Evolutionary conservation across 2,797 vertebrate genomes (phyloP), one percentile per base, ranked within the genome.

Genomic region (Acrossocheilus wenchowensis): DNA sequence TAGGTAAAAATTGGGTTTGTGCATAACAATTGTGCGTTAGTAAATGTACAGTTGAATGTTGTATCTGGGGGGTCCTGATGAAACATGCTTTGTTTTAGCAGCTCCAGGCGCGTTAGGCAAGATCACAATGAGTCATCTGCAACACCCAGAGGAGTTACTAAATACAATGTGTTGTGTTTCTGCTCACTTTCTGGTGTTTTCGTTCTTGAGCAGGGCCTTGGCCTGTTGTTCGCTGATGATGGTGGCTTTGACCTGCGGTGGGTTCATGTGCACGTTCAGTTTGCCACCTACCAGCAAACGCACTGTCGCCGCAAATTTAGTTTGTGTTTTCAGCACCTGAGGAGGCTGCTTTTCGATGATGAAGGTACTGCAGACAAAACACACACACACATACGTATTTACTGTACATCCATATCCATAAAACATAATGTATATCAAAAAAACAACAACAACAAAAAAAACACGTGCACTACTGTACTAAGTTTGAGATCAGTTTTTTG

Each of bases 281-380:
- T 99, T 98, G 73, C 98, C 98, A 0, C 98, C 98, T 83, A 99
- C 98, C 92, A 99, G 94, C 34, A 99, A 96, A 81, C 98, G 96
- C 87, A 99, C 97, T 0, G 97, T 98, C 83, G 98, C 97, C 2
- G 98, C 97, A 41, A 98, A 99, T 94, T 97, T 98, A 45, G 97
- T 98, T 95, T 99, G 98, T 0, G 98, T 99, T 94, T 98, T 96
- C 79, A 96, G 88, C 87, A 99, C 98, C 90, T 99, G 98, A 0
- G 98, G 98, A 0, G 98, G 97, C 94, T 99, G 98, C 92, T 98
- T 99, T 93, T 99, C 98, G 0, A 99, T 99, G 93, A 99, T 99
- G 94, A 99, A 99, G 5, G 97, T 98, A 90, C 97, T 99, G 92
- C 15, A 43, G 60, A 69, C 5, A 78, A 4, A 84, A 30, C 66